Evolutionary conservation across 2,797 vertebrate species (phyloP), one percentile per base, ranked within the genome.

Genomic region (Coregonus ussuriensis): DNA sequence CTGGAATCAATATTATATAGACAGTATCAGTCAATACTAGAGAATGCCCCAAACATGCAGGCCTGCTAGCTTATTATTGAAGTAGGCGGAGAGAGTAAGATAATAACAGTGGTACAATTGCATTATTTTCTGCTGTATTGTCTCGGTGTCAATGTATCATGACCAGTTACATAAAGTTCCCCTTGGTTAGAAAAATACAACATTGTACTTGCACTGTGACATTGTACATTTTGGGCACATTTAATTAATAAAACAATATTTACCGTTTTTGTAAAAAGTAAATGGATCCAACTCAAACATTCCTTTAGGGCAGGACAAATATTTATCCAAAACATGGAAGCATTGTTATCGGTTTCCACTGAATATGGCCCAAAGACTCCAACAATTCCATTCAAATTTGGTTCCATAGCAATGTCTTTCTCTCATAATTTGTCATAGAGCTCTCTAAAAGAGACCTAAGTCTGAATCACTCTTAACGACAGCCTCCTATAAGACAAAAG

Each of bases 331-430:
- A 16, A 71, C 41, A 11, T 9, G 3, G 16, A 47, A 13, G 41
- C 37, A 31, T 37, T n/a, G 37, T 18, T 70, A 70, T n/a, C 37
- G 6, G 68, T 41, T 47, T 41, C 35, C 18, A 41, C 35, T 47
- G 16, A 70, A 21, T 25, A 33, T 25, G 47, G 14, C 67, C 63
- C 29, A 33, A 31, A 7, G 35, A 41, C 41, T 71, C 68, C n/a
- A 71, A 33, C 7, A 41, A 7, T 25, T 71, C 4, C 31, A n/a
- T 47, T 68, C 35, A 13, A 33, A 51, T 72, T 4, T 25, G 4
- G 16, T 66, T 65, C 59, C 37, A 29, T 5, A 74, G 25, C 73
- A n/a, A 74, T 76, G 74, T 78, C 70, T 59, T 9, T 59, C n/a
- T 16, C 11, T 18, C 29, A 53, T 66, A 52, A 77, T 71, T 59